phyloP scores from a whole-genome alignment of 2,888 invertebrate genomes.

The Ditylenchus weischeri region DNA sequence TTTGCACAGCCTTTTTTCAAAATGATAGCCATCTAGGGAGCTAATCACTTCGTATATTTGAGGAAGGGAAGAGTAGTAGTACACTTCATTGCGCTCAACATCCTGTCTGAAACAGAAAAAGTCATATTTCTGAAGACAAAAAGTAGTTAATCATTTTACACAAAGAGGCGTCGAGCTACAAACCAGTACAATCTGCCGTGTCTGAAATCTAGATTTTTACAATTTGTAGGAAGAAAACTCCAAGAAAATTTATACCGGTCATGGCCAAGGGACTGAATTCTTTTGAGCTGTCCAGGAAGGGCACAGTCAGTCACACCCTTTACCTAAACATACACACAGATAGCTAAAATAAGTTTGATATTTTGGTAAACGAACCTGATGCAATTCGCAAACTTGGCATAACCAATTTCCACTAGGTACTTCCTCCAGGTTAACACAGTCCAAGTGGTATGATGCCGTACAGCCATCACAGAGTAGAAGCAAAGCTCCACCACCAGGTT shows the following conservation, averaged over 20 bases:
- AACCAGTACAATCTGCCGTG: conserved; percentile 98
- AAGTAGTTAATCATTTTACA: conserved; percentile 68
- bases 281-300: conserved; percentile 64
- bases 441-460: conserved; percentile 93
- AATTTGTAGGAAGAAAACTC: no score
- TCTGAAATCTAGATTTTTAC: not conserved
- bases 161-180: conserved; percentile 81
- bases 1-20: conserved; percentile 41
- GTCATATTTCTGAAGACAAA: not conserved
- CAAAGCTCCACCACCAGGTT: conserved; percentile 68
- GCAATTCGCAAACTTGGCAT: conserved; percentile 78
- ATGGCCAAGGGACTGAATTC: conserved; percentile 88
- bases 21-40: conserved; percentile 38
- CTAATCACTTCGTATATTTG: conserved; percentile 72
- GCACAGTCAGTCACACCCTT: conserved; percentile 89
- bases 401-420: conserved; percentile 76
- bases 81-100: conserved; percentile 66
- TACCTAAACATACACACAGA: conserved; percentile 61
- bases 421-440: conserved; percentile 86
- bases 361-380: conserved; percentile 67
- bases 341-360: not conserved
- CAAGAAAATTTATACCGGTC: conserved; percentile 67
- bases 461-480: conserved; percentile 92
- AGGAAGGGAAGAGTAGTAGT: conserved; percentile 83
- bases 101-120: conserved; percentile 68